A percentile compares a stretch with the other conserved stretches of the same genome.
phyloP scores from a whole-genome alignment of 2,113 vertebrate genomes.

The Oreochromis tanganicae region DNA sequence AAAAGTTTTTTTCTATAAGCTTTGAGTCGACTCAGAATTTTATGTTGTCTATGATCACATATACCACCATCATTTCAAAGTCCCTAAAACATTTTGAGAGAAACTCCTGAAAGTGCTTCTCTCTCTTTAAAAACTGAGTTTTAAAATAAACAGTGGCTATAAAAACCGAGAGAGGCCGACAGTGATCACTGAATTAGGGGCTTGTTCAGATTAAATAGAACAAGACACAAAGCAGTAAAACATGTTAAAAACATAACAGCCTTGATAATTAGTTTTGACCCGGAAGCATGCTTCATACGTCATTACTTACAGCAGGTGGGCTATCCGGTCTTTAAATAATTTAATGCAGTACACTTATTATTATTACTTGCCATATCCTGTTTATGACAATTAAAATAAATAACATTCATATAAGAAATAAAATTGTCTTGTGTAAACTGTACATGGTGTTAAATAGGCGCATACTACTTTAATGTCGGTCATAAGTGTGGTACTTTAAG shows the following conservation, averaged over 20 bases:
- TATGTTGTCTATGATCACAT: not conserved
- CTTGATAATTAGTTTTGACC: not conserved
- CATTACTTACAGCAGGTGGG: not conserved
- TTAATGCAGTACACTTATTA: not conserved
- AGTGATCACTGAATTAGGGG: not conserved
- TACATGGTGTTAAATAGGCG: not conserved
- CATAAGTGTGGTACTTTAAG: not conserved
- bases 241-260: not conserved
- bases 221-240: not conserved
- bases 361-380: not conserved
- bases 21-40: not conserved
- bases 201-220: not conserved
- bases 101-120: not conserved
- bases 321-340: not conserved
- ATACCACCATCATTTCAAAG: not conserved
- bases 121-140: not conserved
- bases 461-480: not conserved
- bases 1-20: conserved; percentile 65
- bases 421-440: not conserved
- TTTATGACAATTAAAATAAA: not conserved
- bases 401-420: not conserved
- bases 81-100: not conserved
- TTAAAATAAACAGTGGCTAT: not conserved
- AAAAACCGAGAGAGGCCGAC: not conserved
- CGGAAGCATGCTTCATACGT: not conserved